Percentiles rank a stretch among this genome's conserved stretches.
Conservation (phyloP, 1,140 invertebrate genomes). For the Drosophila rhopaloa region DNA sequence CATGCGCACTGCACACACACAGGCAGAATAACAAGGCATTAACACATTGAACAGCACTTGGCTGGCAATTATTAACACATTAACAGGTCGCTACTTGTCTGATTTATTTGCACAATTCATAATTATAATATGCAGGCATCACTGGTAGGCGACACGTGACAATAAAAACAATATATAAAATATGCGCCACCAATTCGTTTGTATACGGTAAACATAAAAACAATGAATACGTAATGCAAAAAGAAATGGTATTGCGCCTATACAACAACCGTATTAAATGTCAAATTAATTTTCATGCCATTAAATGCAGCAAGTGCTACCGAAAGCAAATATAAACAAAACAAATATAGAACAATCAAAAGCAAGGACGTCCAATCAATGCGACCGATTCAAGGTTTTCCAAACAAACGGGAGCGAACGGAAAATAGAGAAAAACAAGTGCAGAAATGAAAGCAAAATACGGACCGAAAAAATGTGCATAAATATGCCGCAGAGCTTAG, state of each 20-base stretch:
- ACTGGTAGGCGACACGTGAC: slow-evolving; percentile 58
- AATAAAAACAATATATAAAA: slow-evolving; percentile 52
- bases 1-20: not conserved
- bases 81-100: slow-evolving; percentile 60
- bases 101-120: slow-evolving; percentile 74
- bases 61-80: slow-evolving; percentile 73
- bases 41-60: slow-evolving; percentile 44
- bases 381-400: slow-evolving; percentile 39
- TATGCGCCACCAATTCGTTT: slow-evolving; percentile 59
- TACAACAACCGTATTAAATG: slow-evolving; percentile 60
- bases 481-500: slow-evolving; percentile 46
- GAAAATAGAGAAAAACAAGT: slow-evolving; percentile 22
- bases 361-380: slow-evolving; percentile 55
- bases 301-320: slow-evolving; percentile 66
- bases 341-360: slow-evolving; percentile 44
- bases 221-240: slow-evolving; percentile 60
- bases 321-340: slow-evolving; percentile 18
- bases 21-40: slow-evolving; percentile 27
- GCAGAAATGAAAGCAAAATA: slow-evolving; percentile 49
- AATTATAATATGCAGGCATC: slow-evolving; percentile 59
- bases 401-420: slow-evolving; percentile 16
- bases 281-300: slow-evolving; percentile 74
- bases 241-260: slow-evolving; percentile 17
- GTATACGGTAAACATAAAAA: slow-evolving; percentile 54
- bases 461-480: slow-evolving; percentile 43